Evolutionary conservation across 2,797 vertebrate genomes (phyloP).

Genomic region (Fistularia tabacaria): DNA sequence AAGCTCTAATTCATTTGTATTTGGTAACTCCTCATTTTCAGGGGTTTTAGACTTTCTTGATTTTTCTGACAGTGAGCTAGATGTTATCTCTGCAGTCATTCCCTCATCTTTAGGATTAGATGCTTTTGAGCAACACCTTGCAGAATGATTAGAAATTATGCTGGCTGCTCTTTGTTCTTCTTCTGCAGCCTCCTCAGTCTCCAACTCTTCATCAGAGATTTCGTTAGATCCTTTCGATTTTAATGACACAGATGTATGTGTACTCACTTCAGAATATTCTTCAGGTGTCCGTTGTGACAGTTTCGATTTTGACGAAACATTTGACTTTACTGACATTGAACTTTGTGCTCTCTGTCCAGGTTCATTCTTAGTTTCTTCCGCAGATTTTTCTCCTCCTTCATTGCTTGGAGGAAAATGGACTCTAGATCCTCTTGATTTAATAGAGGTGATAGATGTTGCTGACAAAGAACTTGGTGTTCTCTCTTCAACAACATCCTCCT

Average conservation of each 20-base stretch:
- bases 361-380: conserved; percentile 27
- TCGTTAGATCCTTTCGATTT: too few relatives aligned
- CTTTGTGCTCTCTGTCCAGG: conserved; percentile 45
- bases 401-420: conserved; percentile 11
- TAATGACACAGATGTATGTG: conserved; percentile 11
- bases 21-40: conserved; percentile 21
- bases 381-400: conserved; percentile 32
- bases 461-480: conserved; percentile 48
- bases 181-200: conserved; percentile 16
- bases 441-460: conserved; percentile 43
- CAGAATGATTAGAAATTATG: too few relatives aligned
- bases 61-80: conserved; percentile 47
- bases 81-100: conserved; percentile 33
- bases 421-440: conserved; percentile 41
- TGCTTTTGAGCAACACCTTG: conserved; percentile 3
- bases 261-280: conserved; percentile 12
- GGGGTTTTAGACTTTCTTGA: conserved; percentile 23
- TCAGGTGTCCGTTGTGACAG: conserved; percentile 22
- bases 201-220: conserved; percentile 19
- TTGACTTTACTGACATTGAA: conserved; percentile 38
- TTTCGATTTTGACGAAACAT: conserved; percentile 41
- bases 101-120: conserved; percentile 9
- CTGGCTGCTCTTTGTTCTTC: conserved; percentile 28
- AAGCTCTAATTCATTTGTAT: conserved; percentile 26
- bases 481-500: conserved; percentile 28